phyloP scores from a whole-genome alignment of 2,888 invertebrate species.

The Galeopsomyia nigrocyanea region DNA sequence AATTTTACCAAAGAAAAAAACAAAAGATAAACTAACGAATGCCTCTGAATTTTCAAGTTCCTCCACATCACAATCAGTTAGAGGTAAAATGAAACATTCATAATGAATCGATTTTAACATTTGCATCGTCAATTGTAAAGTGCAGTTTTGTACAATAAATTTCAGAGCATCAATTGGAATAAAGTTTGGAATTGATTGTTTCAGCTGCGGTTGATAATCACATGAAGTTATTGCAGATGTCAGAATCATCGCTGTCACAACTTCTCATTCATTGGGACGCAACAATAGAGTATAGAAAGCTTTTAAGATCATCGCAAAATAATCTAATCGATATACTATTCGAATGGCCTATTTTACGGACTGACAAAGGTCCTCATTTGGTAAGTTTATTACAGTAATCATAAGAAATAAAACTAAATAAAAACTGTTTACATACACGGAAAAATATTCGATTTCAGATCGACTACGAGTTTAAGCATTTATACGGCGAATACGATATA shows the following conservation, averaged over 20 bases:
- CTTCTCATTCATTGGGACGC: constrained; percentile 35
- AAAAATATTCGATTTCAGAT: constrained; percentile 34
- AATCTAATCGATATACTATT: constrained; percentile 28
- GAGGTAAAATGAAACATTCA: constrained; percentile 2
- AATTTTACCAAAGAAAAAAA: constrained; percentile 23
- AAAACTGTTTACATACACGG: not conserved
- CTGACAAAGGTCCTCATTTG: constrained; percentile 31
- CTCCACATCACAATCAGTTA: not conserved
- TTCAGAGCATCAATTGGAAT: not conserved
- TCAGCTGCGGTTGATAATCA: constrained; percentile 27
- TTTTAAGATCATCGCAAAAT: constrained; percentile 4
- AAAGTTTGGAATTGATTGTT: constrained; percentile 3
- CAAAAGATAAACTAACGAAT: constrained; percentile 7
- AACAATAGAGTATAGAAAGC: constrained; percentile 32
- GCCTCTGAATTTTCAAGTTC: not conserved
- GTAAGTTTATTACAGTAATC: constrained; percentile 15
- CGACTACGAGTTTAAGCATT: constrained; percentile 33
- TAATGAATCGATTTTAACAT: too few species aligned
- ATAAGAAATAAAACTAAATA: not conserved
- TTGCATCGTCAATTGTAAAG: too few species aligned
- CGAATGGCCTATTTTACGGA: constrained; percentile 43
- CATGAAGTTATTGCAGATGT: constrained; percentile 21
- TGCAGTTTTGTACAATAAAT: too few species aligned
- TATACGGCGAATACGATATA: constrained; percentile 1
- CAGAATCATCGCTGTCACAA: constrained; percentile 24